Percentiles rank a stretch among this genome's conserved stretches.
These are phyloP conservation scores for Halisarca cf. caerulea DNA, from an alignment of 37 sponge, comb jelly and placozoan genomes.

Conservation along the genomic window DNA sequence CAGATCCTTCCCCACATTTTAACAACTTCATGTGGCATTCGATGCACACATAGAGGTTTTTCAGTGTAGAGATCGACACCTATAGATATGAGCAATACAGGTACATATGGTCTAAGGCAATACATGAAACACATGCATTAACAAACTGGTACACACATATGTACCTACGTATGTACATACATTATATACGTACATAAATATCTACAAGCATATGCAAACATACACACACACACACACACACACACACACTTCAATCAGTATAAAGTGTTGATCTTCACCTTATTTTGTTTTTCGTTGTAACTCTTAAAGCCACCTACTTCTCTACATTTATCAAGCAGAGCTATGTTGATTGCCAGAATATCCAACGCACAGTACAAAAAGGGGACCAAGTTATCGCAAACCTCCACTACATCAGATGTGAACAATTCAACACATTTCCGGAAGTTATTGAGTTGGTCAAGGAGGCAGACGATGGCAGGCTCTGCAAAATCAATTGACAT, in stretches of 20 bases:
- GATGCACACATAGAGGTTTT: conserved; percentile 10
- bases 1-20: neutral
- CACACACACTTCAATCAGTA: no score
- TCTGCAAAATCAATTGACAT: neutral
- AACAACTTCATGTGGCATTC: conserved; percentile 1
- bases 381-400: neutral
- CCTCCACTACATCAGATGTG: neutral
- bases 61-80: neutral
- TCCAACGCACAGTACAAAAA: neutral
- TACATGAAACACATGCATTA: no score
- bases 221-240: no score
- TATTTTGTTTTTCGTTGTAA: no score
- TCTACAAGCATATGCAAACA: no score
- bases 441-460: conserved; percentile 16
- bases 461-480: neutral
- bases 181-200: no score
- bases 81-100: no score
- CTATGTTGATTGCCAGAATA: neutral
- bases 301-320: no score
- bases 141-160: no score
- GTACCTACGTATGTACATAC: no score
- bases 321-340: neutral
- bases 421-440: neutral
- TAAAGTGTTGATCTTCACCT: no score
- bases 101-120: no score